These are phyloP conservation scores for Nemopilema nomurai DNA, from an alignment of 30 jellyfish, hydroid and myxozoan species.

Conservation along the genomic window DNA sequence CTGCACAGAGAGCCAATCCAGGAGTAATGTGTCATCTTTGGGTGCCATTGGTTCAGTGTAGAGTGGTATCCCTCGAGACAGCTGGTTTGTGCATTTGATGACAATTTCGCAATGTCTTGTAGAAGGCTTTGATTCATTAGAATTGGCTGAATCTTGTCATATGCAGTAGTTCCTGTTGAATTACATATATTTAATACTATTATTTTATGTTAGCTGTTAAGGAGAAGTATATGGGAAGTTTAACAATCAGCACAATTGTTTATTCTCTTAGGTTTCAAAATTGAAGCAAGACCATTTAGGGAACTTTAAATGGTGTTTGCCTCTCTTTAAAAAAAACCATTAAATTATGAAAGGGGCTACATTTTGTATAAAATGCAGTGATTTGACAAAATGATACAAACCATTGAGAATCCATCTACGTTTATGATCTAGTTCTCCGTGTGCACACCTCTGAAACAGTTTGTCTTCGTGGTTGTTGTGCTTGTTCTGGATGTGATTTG, in stretches of 20 bases:
- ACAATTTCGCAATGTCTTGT: background rate
- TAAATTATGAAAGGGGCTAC: background rate
- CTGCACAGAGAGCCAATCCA: background rate
- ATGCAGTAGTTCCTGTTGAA: background rate
- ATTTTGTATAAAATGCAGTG: background rate
- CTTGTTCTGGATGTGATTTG: background rate
- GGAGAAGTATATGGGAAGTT: background rate
- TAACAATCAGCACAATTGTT: background rate
- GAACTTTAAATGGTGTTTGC: background rate
- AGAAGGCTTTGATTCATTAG: background rate
- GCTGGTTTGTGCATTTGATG: background rate
- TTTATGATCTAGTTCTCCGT: background rate
- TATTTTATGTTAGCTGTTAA: background rate
- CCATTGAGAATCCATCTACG: background rate
- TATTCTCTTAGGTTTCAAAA: background rate
- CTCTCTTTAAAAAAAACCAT: background rate
- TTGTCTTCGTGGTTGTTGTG: background rate
- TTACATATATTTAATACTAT: background rate
- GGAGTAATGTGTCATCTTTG: background rate
- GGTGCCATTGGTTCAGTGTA: background rate
- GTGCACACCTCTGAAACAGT: background rate
- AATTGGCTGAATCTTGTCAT: background rate
- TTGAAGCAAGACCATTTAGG: background rate
- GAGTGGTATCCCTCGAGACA: background rate
- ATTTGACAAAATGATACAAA: background rate